phyloP scores from a whole-genome alignment of 1,140 invertebrate species.

The Drosophila funebris region DNA sequence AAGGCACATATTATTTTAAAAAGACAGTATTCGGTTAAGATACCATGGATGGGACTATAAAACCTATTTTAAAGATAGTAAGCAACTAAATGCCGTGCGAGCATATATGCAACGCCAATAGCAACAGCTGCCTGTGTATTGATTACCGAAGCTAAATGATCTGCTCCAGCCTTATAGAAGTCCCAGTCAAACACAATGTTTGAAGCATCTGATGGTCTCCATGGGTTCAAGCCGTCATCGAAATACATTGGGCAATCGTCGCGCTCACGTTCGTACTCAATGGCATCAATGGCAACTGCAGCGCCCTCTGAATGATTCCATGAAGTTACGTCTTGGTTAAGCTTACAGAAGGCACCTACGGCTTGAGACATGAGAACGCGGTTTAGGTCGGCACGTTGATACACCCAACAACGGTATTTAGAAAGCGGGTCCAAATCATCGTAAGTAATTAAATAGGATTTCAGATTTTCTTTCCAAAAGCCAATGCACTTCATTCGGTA shows the following conservation, averaged over 20 bases:
- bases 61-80: conserved; percentile 10
- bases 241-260: conserved; percentile 98
- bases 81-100: conserved; percentile 22
- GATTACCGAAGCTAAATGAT: conserved; percentile 6
- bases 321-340: conserved; percentile 95
- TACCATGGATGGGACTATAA: background rate
- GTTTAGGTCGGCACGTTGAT: conserved; percentile 97
- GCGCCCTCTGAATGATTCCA: conserved; percentile 95
- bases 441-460: conserved; percentile 98
- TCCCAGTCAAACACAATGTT: conserved; percentile 87
- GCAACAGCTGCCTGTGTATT: background rate
- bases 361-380: conserved; percentile 93
- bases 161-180: conserved; percentile 70
- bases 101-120: conserved; percentile 14
- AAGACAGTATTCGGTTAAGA: background rate
- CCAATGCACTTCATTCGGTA: conserved; percentile 98
- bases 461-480: conserved; percentile 98
- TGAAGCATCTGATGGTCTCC: conserved; percentile 89
- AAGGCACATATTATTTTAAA: conserved; percentile 22
- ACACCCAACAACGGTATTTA: conserved; percentile 98
- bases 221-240: conserved; percentile 95
- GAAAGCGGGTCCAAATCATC: conserved; percentile 98
- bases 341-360: conserved; percentile 94
- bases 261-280: conserved; percentile 96
- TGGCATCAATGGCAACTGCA: conserved; percentile 94